Conservation (phyloP, 2,113 vertebrate species). For the Cheilinus undulatus region DNA sequence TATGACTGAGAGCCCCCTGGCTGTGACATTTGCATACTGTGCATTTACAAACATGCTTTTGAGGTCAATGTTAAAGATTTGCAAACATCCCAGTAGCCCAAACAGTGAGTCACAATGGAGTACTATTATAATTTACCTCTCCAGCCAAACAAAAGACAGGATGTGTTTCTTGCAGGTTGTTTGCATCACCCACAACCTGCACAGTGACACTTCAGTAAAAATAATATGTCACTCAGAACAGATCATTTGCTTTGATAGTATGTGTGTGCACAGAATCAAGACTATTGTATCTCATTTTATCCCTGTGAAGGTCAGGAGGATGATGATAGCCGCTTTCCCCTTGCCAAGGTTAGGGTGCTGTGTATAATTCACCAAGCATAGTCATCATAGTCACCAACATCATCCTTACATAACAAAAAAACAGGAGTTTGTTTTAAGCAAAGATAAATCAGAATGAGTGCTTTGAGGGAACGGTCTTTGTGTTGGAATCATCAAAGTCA, state of each 20-base stretch:
- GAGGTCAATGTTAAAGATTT: neutral
- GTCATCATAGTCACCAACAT: neutral
- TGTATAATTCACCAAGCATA: conserved; percentile 11
- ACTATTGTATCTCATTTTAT: conserved; percentile 46
- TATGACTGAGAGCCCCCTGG: neutral
- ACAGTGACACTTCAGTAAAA: conserved; percentile 54
- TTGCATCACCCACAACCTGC: conserved; percentile 69
- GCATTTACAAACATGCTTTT: neutral
- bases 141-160: conserved; percentile 25
- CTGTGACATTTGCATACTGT: neutral
- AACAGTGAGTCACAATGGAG: conserved; percentile 15
- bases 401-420: conserved; percentile 38
- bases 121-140: conserved; percentile 39
- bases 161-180: conserved; percentile 56
- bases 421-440: conserved; percentile 26
- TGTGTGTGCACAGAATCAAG: conserved; percentile 52
- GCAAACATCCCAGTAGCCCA: conserved; percentile 6
- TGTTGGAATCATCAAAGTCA: conserved; percentile 46
- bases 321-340: conserved; percentile 16
- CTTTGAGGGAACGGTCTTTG: conserved; percentile 39
- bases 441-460: conserved; percentile 28
- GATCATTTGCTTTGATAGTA: conserved; percentile 54
- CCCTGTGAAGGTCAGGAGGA: conserved; percentile 45
- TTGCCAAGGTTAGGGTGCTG: conserved; percentile 23
- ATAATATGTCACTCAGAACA: conserved; percentile 66